A percentile compares a stretch with the other conserved stretches of the same genome.
These are phyloP conservation scores for Micromesistius poutassou DNA, from an alignment of 2,797 vertebrate genomes.

Conservation along the genomic window DNA sequence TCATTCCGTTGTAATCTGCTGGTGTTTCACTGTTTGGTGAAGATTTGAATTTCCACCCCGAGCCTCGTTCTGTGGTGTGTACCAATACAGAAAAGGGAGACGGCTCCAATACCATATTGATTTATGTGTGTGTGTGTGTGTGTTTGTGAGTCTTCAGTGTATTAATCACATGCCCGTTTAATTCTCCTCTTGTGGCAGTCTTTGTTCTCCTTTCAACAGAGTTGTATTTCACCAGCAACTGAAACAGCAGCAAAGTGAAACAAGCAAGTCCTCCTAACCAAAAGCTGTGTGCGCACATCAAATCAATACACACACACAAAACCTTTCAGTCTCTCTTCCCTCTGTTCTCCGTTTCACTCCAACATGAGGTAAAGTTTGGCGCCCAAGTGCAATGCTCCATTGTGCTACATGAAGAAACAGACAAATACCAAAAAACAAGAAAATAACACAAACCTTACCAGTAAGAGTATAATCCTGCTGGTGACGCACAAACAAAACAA, in stretches of 20 bases:
- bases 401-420: slow-evolving; percentile 88
- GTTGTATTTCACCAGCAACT: slow-evolving; percentile 72
- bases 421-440: slow-evolving; percentile 34
- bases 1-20: slow-evolving; percentile 60
- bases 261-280: slow-evolving; percentile 67
- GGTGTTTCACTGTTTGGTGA: slow-evolving; percentile 69
- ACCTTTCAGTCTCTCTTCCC: slow-evolving; percentile 24
- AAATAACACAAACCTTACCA: slow-evolving; percentile 37
- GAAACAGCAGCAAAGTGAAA: slow-evolving; percentile 86
- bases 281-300: slow-evolving; percentile 47
- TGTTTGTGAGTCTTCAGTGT: background rate
- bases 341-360: slow-evolving; percentile 58
- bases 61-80: too few species aligned
- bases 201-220: slow-evolving; percentile 64
- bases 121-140: background rate
- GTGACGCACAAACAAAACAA: background rate
- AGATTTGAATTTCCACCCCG: background rate
- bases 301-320: slow-evolving; percentile 25
- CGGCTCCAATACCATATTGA: background rate
- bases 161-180: background rate
- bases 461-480: slow-evolving; percentile 59
- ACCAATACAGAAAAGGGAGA: background rate
- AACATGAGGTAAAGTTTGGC: slow-evolving; percentile 96
- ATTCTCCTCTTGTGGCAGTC: slow-evolving; percentile 39
- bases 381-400: slow-evolving; percentile 91